phyloP scores from a whole-genome alignment of 2,113 vertebrate species.

The Arvicanthis niloticus region DNA sequence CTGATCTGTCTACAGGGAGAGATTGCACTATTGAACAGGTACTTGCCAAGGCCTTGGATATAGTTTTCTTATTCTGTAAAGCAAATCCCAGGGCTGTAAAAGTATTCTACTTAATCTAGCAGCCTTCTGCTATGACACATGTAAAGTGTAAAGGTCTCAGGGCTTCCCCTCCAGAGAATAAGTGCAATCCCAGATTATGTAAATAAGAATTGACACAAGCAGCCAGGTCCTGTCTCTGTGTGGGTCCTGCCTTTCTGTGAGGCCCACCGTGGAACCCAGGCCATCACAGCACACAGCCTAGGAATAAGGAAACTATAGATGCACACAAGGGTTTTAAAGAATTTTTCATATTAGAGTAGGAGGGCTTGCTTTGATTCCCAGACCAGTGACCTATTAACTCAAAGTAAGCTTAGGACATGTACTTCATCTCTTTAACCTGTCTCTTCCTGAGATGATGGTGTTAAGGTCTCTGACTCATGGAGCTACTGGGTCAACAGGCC shows the following conservation, averaged over 20 bases:
- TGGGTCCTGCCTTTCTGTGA: neutral
- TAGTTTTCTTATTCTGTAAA: neutral
- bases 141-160: neutral
- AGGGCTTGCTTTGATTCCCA: neutral
- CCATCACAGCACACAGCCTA: neutral
- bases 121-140: conserved; percentile 11
- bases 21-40: neutral
- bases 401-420: neutral
- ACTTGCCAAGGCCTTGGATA: neutral
- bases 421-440: neutral
- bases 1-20: neutral
- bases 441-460: neutral
- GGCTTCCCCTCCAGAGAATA: neutral
- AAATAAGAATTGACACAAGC: neutral
- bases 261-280: neutral
- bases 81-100: neutral
- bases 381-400: neutral
- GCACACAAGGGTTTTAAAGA: too few relatives aligned
- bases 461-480: neutral
- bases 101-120: neutral
- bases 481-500: neutral
- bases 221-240: neutral
- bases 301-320: neutral
- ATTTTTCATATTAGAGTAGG: neutral
- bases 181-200: neutral